Evolutionary conservation across 2,113 vertebrate species (phyloP).

Genomic region (Glaucidium brasilianum): DNA sequence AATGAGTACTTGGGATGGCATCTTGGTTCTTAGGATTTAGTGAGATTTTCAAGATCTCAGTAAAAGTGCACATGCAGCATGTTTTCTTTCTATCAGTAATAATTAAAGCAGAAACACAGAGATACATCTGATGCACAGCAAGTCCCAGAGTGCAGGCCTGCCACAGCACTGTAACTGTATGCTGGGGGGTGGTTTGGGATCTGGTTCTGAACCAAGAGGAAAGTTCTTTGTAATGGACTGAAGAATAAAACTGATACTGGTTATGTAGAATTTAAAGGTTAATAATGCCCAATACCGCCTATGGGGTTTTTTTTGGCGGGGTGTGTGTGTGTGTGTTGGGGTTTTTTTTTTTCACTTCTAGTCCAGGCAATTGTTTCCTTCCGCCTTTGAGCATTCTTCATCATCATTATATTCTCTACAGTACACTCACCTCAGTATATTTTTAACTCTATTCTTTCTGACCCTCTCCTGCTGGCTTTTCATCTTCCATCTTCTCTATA

Average conservation of each 20-base stretch:
- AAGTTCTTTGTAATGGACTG: neutral
- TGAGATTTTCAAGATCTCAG: neutral
- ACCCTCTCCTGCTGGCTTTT: neutral
- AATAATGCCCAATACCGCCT: neutral
- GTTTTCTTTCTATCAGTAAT: neutral
- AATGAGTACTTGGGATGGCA: neutral
- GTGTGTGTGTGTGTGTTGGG: too few relatives aligned
- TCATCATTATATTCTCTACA: neutral
- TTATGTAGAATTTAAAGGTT: neutral
- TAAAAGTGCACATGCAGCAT: neutral
- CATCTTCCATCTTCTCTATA: neutral
- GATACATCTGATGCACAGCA: neutral
- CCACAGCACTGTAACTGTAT: accelerated
- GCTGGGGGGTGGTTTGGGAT: neutral
- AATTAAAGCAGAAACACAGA: neutral
- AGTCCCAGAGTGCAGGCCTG: neutral
- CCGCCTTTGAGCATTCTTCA: neutral
- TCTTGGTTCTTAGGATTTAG: neutral
- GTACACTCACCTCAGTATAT: neutral
- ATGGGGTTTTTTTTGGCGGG: neutral
- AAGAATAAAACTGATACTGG: neutral
- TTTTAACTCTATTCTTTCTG: neutral
- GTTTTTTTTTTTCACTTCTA: neutral
- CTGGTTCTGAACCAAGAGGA: neutral
- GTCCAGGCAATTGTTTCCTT: neutral